A percentile compares a stretch with the other conserved stretches of the same genome.
These are phyloP conservation scores for Amphimallon solstitiale DNA, from an alignment of 2,888 invertebrate genomes.

Conservation along the genomic window DNA sequence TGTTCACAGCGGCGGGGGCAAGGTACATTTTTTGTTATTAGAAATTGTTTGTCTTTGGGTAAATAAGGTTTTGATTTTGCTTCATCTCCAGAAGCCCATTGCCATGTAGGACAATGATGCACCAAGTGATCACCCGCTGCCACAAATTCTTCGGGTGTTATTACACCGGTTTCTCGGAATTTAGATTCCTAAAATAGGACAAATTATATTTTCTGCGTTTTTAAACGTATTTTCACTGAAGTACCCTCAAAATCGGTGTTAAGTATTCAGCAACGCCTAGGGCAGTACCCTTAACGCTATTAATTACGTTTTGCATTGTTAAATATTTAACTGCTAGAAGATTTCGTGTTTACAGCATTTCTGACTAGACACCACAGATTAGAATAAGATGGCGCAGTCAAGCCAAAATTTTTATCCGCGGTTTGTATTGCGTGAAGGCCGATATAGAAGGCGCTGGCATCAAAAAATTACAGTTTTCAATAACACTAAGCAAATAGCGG, in stretches of 20 bases:
- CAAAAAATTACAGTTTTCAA: no score
- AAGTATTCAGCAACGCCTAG: constrained; percentile 95
- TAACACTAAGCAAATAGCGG: no score
- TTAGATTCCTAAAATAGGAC: constrained; percentile 85
- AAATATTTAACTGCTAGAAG: constrained; percentile 19
- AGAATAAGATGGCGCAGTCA: no score
- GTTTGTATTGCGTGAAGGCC: no score
- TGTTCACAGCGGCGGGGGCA: constrained; percentile 96
- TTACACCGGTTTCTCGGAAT: constrained; percentile 95
- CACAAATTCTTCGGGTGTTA: constrained; percentile 99
- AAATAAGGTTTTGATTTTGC: constrained; percentile 88
- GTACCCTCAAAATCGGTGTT: constrained; percentile 95
- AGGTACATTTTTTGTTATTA: constrained; percentile 96
- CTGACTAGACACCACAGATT: no score
- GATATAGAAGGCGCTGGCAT: no score
- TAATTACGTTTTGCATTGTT: constrained; percentile 94
- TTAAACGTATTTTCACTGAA: constrained; percentile 21
- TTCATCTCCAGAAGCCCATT: constrained; percentile 95
- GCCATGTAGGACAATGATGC: constrained; percentile 99
- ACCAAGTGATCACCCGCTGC: constrained; percentile 98
- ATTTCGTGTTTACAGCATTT: constrained; percentile 13
- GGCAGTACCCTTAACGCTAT: constrained; percentile 94
- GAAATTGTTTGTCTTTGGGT: constrained; percentile 95
- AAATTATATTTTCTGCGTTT: not conserved
- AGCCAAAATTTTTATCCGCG: no score